Base-by-base conservation (phyloP, 2,888 invertebrate species). In the Salpingus planirostris region DNA sequence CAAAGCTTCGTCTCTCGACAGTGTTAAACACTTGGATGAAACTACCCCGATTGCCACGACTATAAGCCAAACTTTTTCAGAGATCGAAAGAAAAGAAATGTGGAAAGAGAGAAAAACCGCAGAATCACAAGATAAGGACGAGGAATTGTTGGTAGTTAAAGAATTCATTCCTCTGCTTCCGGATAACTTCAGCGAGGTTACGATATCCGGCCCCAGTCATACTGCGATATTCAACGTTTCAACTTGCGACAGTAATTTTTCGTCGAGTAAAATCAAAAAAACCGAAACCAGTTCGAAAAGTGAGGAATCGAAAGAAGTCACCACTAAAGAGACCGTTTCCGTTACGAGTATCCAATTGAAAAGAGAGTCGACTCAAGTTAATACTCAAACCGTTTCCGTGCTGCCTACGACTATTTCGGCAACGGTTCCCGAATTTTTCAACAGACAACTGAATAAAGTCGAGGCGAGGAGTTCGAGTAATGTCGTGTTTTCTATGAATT, bases 371-470 rank as follows among this genome's bases (percentile, higher is more conserved):
- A 70, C 68, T 43, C 53, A 54, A 64, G 60, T 50, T 64, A 69
- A 43, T 63, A n/a, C n/a, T n/a, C 49, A 46, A 24, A 50, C 39
- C 24, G 46, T 40, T 7, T 38, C 45, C 21, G 41, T 46, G 7
- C 27, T 43, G 23, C 44, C 44, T 11, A 53, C 42, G 23, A 44
- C 44, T 11, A 53, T 49, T 69, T 21, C 68, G 64, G n/a, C n/a
- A n/a, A 46, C 43, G 59, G 66, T 79, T 8, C 79, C 81, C 1
- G 80, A 83, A 56, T 80, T 81, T 54, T 62, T 81, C 40, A 76
- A 78, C 50, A 76, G 80, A 33, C 80, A 82, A 57, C 52, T 82
- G 25, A 79, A 81, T 54, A 76, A 76, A 55, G 78, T 82, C 3
- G 81, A 82, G 48, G 65, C 69, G 6, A 73, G 73, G 46, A 71